Conservation (phyloP, 2,888 invertebrate genomes). For the Platycheirus albimanus region DNA sequence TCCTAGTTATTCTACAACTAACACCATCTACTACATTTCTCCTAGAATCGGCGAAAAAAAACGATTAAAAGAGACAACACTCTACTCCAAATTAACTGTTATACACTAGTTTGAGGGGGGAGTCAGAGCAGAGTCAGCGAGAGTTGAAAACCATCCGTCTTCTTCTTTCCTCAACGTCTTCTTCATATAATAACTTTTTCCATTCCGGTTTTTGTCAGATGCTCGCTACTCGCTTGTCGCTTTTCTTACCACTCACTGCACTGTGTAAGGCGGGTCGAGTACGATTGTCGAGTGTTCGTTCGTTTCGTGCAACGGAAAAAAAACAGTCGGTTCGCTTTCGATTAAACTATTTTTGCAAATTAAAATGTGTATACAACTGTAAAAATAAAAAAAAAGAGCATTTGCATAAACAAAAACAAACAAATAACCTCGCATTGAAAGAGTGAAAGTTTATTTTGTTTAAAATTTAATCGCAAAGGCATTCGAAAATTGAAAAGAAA, state of each 20-base stretch:
- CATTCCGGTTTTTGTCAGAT: slow-evolving; percentile 41
- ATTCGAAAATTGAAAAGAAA: too few species aligned
- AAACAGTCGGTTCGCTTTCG: slow-evolving; percentile 44
- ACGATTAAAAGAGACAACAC: slow-evolving; percentile 9
- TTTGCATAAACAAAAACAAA: slow-evolving; percentile 30
- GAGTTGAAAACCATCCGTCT: neutral
- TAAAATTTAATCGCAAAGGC: neutral
- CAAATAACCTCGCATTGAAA: neutral
- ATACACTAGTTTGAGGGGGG: slow-evolving; percentile 13
- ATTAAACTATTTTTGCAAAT: slow-evolving; percentile 36
- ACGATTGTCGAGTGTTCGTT: too few species aligned
- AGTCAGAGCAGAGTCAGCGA: neutral
- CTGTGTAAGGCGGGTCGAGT: slow-evolving; percentile 37
- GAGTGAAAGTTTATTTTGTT: slow-evolving; percentile 25
- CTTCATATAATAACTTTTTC: slow-evolving; percentile 28
- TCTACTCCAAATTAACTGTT: slow-evolving; percentile 20
- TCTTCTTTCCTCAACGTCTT: slow-evolving; percentile 35
- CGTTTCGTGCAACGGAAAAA: slow-evolving; percentile 36
- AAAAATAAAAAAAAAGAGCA: slow-evolving; percentile 26
- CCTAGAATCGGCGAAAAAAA: neutral
- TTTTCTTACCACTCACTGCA: slow-evolving; percentile 45
- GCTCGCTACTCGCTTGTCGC: slow-evolving; percentile 38
- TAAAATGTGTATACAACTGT: slow-evolving; percentile 22
- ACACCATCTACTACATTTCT: neutral
- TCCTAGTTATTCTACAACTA: neutral